Evolutionary conservation across 2,888 invertebrate species (phyloP).

Genomic region (Drosophila imparisetae): DNA sequence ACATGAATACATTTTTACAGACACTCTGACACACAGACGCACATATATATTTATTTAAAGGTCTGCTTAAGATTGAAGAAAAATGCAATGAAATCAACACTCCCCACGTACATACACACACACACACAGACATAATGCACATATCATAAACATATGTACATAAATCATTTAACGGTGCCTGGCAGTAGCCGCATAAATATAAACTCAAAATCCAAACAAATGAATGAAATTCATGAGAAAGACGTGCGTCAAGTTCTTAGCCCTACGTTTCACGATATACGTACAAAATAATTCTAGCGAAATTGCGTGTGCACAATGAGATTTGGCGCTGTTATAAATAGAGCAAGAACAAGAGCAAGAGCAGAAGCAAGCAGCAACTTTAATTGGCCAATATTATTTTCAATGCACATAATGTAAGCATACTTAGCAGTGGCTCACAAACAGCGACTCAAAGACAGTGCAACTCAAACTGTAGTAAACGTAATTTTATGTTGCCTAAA

Average conservation of each 20-base stretch:
- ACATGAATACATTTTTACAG: not conserved
- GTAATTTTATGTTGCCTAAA: not conserved
- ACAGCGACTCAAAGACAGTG: constrained; percentile 17
- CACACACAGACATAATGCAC: not conserved
- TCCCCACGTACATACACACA: constrained; percentile 1
- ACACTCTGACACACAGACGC: not conserved
- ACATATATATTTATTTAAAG: constrained; percentile 7
- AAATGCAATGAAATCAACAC: constrained; percentile 9
- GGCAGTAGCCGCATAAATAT: constrained; percentile 50
- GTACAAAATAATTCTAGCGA: constrained; percentile 21
- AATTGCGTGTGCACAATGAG: constrained; percentile 51
- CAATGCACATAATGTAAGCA: not conserved
- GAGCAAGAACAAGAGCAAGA: constrained; percentile 1
- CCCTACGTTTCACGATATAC: constrained; percentile 25
- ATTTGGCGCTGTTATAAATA: constrained; percentile 25
- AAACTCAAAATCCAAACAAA: constrained; percentile 65
- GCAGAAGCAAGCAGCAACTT: constrained; percentile 3
- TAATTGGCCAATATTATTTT: constrained; percentile 7
- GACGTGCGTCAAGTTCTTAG: constrained; percentile 50
- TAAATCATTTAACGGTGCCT: constrained; percentile 62
- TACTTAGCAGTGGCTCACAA: constrained; percentile 20
- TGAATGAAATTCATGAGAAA: constrained; percentile 57
- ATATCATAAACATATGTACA: constrained; percentile 47
- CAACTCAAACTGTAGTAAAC: constrained; percentile 26
- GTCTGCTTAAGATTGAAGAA: constrained; percentile 1